Evolutionary conservation across 1,140 invertebrate species (phyloP), one percentile per base, ranked within the genome.

Genomic region (Linepithema humile): DNA sequence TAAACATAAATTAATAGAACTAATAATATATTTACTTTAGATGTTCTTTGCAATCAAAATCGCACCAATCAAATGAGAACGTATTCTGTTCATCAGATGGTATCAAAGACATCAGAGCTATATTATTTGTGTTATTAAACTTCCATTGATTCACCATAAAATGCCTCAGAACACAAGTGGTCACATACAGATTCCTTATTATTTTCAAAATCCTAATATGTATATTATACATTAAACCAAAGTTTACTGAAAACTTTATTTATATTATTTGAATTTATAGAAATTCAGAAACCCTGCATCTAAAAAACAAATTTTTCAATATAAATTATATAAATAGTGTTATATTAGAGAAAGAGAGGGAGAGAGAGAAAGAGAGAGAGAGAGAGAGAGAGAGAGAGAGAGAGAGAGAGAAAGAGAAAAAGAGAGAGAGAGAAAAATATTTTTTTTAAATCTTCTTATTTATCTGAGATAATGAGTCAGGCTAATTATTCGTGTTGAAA

Each of bases 81-180:
- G 93, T 91, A 78, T 95, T 94, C 84, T 93, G 0, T 0, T 73
- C 7, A 23, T 40, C 9, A n/a, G 7, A 0, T 38, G 70, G 20
- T 40, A 73, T 40, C 20, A 4, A 29, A 0, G n/a, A 38, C 0
- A 40, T 1, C 9, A 57, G 15, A 35, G 1, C 1, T 0, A 40
- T 5, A 1, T 2, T 7, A 40, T 98, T 98, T 1, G 96, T 94
- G 86, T 98, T 97, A 43, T 94, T 92, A 91, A 98, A 99, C 10
- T 95, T 95, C 98, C 98, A 99, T 91, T 98, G 95, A 83, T 97
- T 96, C 0, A 95, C 96, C 0, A 97, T 96, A 90, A 98, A 99
- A 90, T 97, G 97, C 74, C 96, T 95, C 4, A 99, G 91, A 7
- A 97, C 97, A 17, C 95, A 94, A 55, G 97, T 97, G 0, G 98